phyloP scores from a whole-genome alignment of 2,797 vertebrate genomes.

The Sebastes nivosus region DNA sequence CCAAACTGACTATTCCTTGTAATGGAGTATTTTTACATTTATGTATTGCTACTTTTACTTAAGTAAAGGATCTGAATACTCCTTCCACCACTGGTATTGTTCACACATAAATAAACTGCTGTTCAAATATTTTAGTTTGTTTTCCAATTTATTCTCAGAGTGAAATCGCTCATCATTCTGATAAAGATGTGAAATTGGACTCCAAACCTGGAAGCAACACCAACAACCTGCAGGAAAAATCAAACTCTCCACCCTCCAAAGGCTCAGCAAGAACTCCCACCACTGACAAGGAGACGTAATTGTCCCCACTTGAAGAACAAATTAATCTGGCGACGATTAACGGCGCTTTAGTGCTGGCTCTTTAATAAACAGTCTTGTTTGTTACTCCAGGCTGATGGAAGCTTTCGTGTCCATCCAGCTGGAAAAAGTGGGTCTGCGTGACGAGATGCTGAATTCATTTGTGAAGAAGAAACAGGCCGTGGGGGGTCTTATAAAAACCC shows the following conservation, averaged over 20 bases:
- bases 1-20: background rate
- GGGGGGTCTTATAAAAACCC: constrained; percentile 64
- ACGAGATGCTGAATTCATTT: constrained; percentile 81
- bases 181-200: constrained; percentile 51
- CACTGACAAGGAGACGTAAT: constrained; percentile 64
- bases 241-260: background rate
- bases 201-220: constrained; percentile 21
- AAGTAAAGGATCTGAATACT: background rate
- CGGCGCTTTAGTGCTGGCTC: background rate
- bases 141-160: constrained; percentile 8
- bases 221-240: constrained; percentile 21
- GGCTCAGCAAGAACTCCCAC: constrained; percentile 11
- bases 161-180: constrained; percentile 1
- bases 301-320: background rate
- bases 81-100: background rate
- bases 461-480: constrained; percentile 70
- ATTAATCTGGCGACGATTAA: background rate
- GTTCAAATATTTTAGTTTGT: background rate
- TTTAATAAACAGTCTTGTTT: constrained; percentile 19
- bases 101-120: background rate
- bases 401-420: constrained; percentile 85
- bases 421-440: constrained; percentile 77
- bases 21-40: background rate
- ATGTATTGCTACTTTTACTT: background rate
- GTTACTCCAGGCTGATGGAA: constrained; percentile 67